A percentile compares a stretch with the other conserved stretches of the same genome.
These are phyloP conservation scores for Blomia tropicalis DNA, from an alignment of 2,888 invertebrate genomes.

Conservation along the genomic window DNA sequence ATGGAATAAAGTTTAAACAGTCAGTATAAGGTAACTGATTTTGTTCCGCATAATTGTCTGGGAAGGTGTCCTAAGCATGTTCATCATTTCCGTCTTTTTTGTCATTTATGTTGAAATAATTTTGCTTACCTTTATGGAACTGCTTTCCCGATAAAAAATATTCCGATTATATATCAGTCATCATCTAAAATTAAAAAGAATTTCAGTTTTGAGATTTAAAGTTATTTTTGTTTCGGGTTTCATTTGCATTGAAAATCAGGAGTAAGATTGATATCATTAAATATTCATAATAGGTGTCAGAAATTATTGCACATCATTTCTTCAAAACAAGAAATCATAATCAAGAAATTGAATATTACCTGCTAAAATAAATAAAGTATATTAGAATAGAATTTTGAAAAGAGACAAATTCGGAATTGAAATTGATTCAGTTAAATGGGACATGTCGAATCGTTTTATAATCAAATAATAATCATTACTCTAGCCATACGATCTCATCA, in stretches of 20 bases:
- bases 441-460: too few species aligned
- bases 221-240: background rate
- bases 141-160: background rate
- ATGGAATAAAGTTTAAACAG: too few species aligned
- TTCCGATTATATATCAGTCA: background rate
- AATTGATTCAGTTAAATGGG: too few species aligned
- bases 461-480: slow-evolving; percentile 14
- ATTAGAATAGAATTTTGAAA: background rate
- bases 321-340: background rate
- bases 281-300: slow-evolving; percentile 16
- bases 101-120: background rate
- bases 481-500: slow-evolving; percentile 14
- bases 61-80: slow-evolving; percentile 12
- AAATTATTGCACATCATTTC: background rate
- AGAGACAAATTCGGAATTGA: background rate
- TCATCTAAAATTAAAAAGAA: background rate
- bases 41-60: slow-evolving; percentile 8
- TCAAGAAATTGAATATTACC: background rate
- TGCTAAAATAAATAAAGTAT: background rate
- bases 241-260: too few species aligned
- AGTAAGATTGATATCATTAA: slow-evolving; percentile 5
- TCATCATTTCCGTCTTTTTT: background rate
- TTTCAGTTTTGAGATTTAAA: background rate
- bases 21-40: background rate
- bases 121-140: background rate